phyloP scores from a whole-genome alignment of 2,888 invertebrate species.

The Meteorus cinctellus region DNA sequence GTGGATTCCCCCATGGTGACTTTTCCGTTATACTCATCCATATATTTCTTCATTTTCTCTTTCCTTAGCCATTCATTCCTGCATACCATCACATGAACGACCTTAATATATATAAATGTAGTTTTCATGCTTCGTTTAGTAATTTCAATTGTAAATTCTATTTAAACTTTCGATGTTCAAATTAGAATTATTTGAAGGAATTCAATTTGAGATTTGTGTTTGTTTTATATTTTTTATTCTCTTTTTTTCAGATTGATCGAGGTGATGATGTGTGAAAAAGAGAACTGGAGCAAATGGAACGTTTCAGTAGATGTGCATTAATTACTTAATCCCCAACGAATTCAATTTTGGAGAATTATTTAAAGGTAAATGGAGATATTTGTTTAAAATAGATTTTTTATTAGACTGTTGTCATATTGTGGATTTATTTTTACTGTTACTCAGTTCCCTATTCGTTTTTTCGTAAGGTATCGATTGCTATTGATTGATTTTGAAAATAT shows the following conservation, averaged over 20 bases:
- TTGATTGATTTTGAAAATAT: too few relatives aligned
- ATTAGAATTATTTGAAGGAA: not conserved
- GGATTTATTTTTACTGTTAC: too few relatives aligned
- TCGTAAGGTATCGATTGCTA: too few relatives aligned
- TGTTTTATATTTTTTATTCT: not conserved
- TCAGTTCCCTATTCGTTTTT: too few relatives aligned
- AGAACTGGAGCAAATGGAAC: too few relatives aligned
- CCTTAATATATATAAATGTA: not conserved
- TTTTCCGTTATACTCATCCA: slow-evolving; percentile 4
- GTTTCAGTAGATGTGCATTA: too few relatives aligned
- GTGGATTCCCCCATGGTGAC: slow-evolving; percentile 49
- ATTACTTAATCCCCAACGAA: too few relatives aligned
- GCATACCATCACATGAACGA: not conserved
- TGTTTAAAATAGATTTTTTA: too few relatives aligned
- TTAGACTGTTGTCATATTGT: too few relatives aligned
- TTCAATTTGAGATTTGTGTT: not conserved
- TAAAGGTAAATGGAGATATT: too few relatives aligned
- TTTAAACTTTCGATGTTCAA: not conserved
- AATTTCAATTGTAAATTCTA: not conserved
- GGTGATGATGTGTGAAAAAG: not conserved
- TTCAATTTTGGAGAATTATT: too few relatives aligned
- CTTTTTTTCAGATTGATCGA: not conserved
- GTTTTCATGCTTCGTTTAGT: not conserved
- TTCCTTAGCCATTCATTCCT: not conserved
- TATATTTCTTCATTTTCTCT: slow-evolving; percentile 8